Evolutionary conservation across 2,888 invertebrate genomes (phyloP).

Genomic region (Aquatica leii): DNA sequence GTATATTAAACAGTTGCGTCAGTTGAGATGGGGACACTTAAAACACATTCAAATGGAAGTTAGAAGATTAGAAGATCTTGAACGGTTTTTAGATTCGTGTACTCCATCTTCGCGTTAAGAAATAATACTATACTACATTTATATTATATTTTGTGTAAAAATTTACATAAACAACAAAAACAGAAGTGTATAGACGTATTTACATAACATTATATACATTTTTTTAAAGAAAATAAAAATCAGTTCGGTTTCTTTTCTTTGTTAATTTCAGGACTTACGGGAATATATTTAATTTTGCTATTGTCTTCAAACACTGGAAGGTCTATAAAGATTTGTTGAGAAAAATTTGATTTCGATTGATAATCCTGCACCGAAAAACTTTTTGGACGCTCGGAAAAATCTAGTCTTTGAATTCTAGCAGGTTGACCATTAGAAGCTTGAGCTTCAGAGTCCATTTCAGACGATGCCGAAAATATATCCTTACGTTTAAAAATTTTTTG

Average conservation of each 20-base stretch:
- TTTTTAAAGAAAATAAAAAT: constrained; percentile 9
- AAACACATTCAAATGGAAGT: constrained; percentile 61
- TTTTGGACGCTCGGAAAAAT: constrained; percentile 5
- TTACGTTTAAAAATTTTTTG: constrained; percentile 55
- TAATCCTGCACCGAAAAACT: neutral
- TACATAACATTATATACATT: constrained; percentile 8
- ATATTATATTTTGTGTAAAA: constrained; percentile 5
- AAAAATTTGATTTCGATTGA: neutral
- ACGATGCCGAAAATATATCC: constrained; percentile 21
- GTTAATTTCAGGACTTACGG: constrained; percentile 43
- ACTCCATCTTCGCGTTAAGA: constrained; percentile 15
- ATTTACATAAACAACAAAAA: constrained; percentile 1
- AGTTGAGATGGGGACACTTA: constrained; percentile 61
- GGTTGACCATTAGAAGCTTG: neutral
- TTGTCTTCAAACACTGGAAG: constrained; percentile 57
- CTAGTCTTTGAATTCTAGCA: neutral
- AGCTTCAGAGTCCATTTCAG: no score
- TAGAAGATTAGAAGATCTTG: constrained; percentile 59
- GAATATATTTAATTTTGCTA: constrained; percentile 56
- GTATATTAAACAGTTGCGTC: constrained; percentile 59
- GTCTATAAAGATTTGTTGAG: constrained; percentile 47
- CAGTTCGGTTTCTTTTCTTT: constrained; percentile 12
- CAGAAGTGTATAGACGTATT: constrained; percentile 1
- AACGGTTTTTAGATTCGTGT: constrained; percentile 59
- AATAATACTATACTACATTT: neutral